Conservation (phyloP, 35 echinoderm and acorn worm genomes). For the Holothuria glaberrima region DNA sequence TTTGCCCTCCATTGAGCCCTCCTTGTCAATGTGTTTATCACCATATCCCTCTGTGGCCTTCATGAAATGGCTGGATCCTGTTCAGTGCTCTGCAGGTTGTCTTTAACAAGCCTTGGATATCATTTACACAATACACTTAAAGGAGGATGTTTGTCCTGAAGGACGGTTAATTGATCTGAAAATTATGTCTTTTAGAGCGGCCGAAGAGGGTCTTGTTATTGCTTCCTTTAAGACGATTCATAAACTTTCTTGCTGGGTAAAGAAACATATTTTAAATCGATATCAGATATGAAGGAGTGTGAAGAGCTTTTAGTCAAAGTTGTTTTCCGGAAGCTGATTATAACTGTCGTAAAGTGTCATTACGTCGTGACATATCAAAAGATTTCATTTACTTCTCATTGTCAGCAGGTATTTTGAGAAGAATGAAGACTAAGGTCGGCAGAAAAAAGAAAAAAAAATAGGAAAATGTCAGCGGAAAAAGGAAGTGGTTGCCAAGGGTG, state of each 20-base stretch:
- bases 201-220: background rate
- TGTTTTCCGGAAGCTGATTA: slow-evolving; percentile 38
- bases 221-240: background rate
- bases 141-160: slow-evolving; percentile 25
- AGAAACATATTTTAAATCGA: slow-evolving; percentile 28
- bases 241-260: slow-evolving; percentile 7
- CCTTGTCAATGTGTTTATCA: no score
- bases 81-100: slow-evolving; percentile 10
- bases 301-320: slow-evolving; percentile 32
- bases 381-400: no score
- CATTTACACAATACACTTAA: slow-evolving; percentile 38
- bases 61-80: background rate
- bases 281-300: background rate
- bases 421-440: no score
- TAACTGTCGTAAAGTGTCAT: no score
- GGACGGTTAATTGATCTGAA: slow-evolving; percentile 19
- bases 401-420: no score
- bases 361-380: no score
- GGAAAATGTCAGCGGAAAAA: no score
- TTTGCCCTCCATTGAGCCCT: no score
- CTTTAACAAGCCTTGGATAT: slow-evolving; percentile 30
- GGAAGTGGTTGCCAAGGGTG: no score
- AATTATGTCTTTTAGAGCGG: background rate
- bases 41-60: background rate
- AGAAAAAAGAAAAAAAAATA: no score